Base-by-base conservation (phyloP, 2,113 vertebrate species). In the Toxotes chatareus region DNA sequence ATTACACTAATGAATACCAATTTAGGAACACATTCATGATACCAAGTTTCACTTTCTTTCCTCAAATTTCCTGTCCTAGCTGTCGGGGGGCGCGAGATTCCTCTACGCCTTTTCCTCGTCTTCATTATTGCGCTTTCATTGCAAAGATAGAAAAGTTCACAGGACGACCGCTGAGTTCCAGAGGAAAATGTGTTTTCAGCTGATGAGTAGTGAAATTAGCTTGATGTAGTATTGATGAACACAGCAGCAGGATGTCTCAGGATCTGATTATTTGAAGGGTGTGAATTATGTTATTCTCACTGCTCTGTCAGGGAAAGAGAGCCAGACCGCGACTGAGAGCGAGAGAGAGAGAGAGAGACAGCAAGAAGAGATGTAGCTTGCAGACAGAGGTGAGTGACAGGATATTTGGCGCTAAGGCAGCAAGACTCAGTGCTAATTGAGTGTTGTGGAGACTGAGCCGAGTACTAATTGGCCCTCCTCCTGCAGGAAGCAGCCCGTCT, bases 321-420 rank as follows among this genome's bases (percentile, higher is more conserved):
- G 86, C 12, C n/a, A 72, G 80, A 68, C 44, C 63, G 57, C 4
- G 12, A 46, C 17, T 55, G 60, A 31, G 83, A 47, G 86, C 77
- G 90, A 93, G 92, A 94, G 86, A 93, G 90, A 84, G 90, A 83
- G 86, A 75, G 62, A 34, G 69, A 93, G 92, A 67, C 60, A 67
- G 31, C 88, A 91, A 93, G 64, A 76, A 44, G 88, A 65, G 66
- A 75, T 51, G 73, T 42, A 73, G 84, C 61, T 51, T 71, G 80
- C 79, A 65, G 84, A 84, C 92, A 94, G 94, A 95, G 93, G 91
- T 94, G 93, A 94, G 88, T 96, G 95, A 96, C 95, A 95, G 92
- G 90, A 88, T 67, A 80, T 89, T 87, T 88, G 85, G 89, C 88
- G 79, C 89, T 63, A 92, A 93, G 92, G 92, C 85, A 68, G 86